Conservation (phyloP, 2,797 vertebrate species). For the Muscicapa comitata region DNA sequence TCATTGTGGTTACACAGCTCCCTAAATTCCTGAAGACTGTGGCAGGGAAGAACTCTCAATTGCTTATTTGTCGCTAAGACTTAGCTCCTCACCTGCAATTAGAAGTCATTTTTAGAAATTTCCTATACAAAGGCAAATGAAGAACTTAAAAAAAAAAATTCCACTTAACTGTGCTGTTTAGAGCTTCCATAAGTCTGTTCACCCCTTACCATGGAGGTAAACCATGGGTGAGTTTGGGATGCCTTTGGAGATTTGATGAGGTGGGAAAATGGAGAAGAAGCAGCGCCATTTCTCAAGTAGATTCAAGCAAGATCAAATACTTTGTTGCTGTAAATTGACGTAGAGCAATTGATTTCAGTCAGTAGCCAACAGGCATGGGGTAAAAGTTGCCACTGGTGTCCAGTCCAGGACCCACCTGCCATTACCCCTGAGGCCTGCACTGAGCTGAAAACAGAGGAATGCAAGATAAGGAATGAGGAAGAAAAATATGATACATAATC, state of each 20-base stretch:
- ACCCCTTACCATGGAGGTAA: background rate
- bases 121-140: background rate
- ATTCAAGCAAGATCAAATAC: background rate
- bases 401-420: background rate
- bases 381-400: background rate
- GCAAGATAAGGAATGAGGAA: background rate
- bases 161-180: background rate
- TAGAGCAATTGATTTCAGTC: background rate
- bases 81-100: background rate
- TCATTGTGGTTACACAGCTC: background rate
- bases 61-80: background rate
- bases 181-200: background rate
- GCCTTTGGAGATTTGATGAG: background rate
- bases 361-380: background rate
- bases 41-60: background rate
- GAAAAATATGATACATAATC: background rate
- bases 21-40: background rate
- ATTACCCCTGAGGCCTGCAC: background rate
- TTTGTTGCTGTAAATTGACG: background rate
- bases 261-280: background rate
- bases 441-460: background rate
- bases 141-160: background rate
- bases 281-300: background rate
- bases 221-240: background rate
- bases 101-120: background rate